phyloP scores from a whole-genome alignment of 2,797 vertebrate species.

The Peromyscus eremicus region DNA sequence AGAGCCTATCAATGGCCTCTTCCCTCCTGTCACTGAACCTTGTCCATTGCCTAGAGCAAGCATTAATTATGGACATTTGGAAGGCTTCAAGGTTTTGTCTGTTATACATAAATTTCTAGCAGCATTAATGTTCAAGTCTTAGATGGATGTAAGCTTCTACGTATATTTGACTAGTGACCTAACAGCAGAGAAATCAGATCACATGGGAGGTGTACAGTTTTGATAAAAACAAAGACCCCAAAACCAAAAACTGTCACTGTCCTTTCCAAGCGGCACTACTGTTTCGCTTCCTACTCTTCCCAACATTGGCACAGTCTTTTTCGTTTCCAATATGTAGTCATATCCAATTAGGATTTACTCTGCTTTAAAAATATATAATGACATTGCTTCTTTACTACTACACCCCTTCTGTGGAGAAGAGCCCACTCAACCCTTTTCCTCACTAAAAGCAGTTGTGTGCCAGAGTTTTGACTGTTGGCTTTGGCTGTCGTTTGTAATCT shows the following conservation, averaged over 20 bases:
- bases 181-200: not conserved
- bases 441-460: not conserved
- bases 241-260: not conserved
- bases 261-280: not conserved
- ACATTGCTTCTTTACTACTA: not conserved
- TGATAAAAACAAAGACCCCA: not conserved
- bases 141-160: not conserved
- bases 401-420: not conserved
- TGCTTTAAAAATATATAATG: slow-evolving; percentile 4
- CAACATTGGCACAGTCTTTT: not conserved
- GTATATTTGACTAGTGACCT: not conserved
- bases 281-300: not conserved
- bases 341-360: slow-evolving; percentile 21
- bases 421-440: not conserved
- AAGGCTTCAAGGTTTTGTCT: not conserved
- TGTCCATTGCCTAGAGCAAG: not conserved
- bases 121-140: not conserved
- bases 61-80: not conserved
- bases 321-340: not conserved
- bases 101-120: not conserved
- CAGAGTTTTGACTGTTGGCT: not conserved
- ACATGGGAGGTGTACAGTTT: not conserved
- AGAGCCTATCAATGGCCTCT: not conserved
- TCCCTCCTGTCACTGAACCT: not conserved
- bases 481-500: not conserved